These are phyloP conservation scores for Cottoperca gobio DNA, from an alignment of 2,797 vertebrate genomes.

Conservation along the genomic window DNA sequence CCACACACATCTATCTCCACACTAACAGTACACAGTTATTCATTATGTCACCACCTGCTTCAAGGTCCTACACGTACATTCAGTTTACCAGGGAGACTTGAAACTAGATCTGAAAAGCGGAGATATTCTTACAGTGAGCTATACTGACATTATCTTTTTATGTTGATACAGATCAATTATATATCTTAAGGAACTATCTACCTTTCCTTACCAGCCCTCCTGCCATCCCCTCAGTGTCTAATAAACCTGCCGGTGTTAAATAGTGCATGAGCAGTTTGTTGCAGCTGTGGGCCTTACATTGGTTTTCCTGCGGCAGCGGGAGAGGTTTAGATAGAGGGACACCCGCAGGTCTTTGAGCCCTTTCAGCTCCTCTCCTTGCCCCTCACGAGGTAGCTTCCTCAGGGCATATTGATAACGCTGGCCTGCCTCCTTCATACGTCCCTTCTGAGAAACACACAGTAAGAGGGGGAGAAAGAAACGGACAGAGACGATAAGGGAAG, in stretches of 20 bases:
- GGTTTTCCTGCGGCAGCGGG: slow-evolving; percentile 97
- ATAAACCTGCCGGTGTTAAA: slow-evolving; percentile 59
- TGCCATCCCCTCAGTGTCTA: slow-evolving; percentile 44
- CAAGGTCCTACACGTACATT: slow-evolving; percentile 52
- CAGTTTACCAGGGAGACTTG: slow-evolving; percentile 45
- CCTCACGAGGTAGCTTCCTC: slow-evolving; percentile 95
- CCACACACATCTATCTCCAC: slow-evolving; percentile 64
- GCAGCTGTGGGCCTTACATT: slow-evolving; percentile 87
- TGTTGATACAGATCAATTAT: slow-evolving; percentile 59
- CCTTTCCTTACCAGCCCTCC: slow-evolving; percentile 25
- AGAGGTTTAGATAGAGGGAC: slow-evolving; percentile 95
- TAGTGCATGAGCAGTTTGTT: slow-evolving; percentile 61
- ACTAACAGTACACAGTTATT: slow-evolving; percentile 57
- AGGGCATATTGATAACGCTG: slow-evolving; percentile 98
- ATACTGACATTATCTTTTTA: slow-evolving; percentile 43
- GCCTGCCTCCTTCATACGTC: slow-evolving; percentile 98
- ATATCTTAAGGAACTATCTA: slow-evolving; percentile 49
- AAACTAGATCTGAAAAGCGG: slow-evolving; percentile 54
- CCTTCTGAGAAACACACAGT: slow-evolving; percentile 86
- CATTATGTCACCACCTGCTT: slow-evolving; percentile 69
- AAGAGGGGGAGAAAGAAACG: neutral
- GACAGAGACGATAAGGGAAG: neutral
- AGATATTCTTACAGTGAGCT: slow-evolving; percentile 46
- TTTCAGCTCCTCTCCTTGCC: slow-evolving; percentile 94
- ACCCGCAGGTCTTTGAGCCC: slow-evolving; percentile 94